Evolutionary conservation across 2,113 vertebrate genomes (phyloP).

Genomic region (Phoxinus phoxinus): DNA sequence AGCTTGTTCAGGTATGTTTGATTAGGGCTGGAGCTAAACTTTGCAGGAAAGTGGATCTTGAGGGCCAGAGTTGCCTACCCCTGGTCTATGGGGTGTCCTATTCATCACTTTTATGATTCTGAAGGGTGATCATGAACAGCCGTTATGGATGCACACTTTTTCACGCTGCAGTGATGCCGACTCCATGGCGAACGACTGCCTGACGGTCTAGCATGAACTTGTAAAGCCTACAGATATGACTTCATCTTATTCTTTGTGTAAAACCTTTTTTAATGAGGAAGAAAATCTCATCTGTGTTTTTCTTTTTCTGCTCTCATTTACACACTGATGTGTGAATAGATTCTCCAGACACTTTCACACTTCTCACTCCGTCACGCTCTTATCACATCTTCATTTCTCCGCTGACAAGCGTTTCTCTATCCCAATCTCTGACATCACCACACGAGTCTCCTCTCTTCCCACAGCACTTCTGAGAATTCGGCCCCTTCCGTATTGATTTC

Average conservation of each 20-base stretch:
- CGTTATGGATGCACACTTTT: not conserved
- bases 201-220: not conserved
- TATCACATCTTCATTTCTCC: slow-evolving; percentile 38
- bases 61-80: too few species aligned
- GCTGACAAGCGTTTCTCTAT: slow-evolving; percentile 43
- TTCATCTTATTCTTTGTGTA: not conserved
- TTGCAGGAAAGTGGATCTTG: too few species aligned
- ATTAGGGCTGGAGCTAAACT: too few species aligned
- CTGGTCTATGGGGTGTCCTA: not conserved
- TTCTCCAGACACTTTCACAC: not conserved
- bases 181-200: too few species aligned
- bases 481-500: slow-evolving; percentile 75
- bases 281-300: not conserved
- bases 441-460: slow-evolving; percentile 56
- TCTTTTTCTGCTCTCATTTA: not conserved
- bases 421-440: slow-evolving; percentile 51
- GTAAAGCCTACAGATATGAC: not conserved
- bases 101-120: not conserved
- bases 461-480: slow-evolving; percentile 47
- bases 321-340: slow-evolving; percentile 40
- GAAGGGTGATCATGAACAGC: not conserved
- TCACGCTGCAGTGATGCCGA: not conserved
- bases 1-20: too few species aligned
- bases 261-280: not conserved
- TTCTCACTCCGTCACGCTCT: slow-evolving; percentile 10